Conservation (phyloP, 2,113 vertebrate species). For the Otis tarda region DNA sequence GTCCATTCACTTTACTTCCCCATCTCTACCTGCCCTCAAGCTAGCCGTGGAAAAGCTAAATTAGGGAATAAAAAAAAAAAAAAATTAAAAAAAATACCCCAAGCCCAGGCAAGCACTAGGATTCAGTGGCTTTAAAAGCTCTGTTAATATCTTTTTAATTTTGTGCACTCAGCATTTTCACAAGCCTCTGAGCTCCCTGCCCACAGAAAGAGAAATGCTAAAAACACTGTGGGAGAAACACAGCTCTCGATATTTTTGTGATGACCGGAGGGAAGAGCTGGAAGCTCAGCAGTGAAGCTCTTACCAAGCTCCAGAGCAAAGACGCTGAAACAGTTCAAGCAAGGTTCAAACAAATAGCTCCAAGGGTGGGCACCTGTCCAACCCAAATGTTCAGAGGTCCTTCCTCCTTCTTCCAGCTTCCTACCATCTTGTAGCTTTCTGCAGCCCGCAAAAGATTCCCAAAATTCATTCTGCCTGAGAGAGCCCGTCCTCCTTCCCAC, state of each 20-base stretch:
- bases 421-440: neutral
- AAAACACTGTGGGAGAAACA: neutral
- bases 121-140: neutral
- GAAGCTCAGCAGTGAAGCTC: neutral
- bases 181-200: neutral
- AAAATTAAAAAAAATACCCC: neutral
- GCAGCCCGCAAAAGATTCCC: neutral
- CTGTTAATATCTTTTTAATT: neutral
- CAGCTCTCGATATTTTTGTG: neutral
- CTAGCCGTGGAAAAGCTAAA: neutral
- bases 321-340: neutral
- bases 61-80: neutral
- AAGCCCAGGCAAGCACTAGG: neutral
- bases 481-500: neutral
- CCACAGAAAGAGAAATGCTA: neutral
- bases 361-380: neutral
- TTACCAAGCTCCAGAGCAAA: neutral
- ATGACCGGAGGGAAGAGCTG: neutral
- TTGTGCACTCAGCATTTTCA: neutral
- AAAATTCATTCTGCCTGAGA: slow-evolving; percentile 14
- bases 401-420: neutral
- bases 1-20: neutral
- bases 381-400: neutral
- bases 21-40: neutral
- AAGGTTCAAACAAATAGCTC: slow-evolving; percentile 23